phyloP scores from a whole-genome alignment of 2,113 vertebrate species.

The Phycodurus eques region DNA sequence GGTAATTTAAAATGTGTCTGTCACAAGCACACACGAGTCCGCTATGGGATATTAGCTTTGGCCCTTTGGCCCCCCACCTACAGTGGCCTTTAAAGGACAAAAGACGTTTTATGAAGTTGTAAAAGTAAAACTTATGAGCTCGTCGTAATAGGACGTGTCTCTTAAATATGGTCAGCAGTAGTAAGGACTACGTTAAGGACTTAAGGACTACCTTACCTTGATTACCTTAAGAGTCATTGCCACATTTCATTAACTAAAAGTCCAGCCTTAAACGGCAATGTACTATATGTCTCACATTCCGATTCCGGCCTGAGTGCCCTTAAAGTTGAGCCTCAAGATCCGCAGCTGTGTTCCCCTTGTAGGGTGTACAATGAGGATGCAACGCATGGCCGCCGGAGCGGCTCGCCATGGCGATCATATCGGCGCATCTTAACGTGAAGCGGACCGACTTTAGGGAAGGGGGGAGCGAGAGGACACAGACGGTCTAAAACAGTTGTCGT shows the following conservation, averaged over 20 bases:
- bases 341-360: slow-evolving; percentile 55
- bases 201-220: background rate
- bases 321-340: slow-evolving; percentile 25
- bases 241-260: background rate
- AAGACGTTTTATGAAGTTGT: background rate
- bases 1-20: background rate
- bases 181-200: background rate
- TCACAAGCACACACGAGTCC: background rate
- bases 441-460: slow-evolving; percentile 67
- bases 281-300: background rate
- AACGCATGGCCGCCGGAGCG: slow-evolving; percentile 71
- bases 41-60: background rate
- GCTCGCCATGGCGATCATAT: slow-evolving; percentile 74
- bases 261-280: background rate
- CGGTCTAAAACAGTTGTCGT: slow-evolving; percentile 53
- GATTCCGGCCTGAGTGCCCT: background rate
- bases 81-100: slow-evolving; percentile 1
- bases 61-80: background rate
- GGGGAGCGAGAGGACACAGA: slow-evolving; percentile 44
- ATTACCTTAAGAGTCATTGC: background rate
- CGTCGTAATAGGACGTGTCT: background rate
- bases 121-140: background rate
- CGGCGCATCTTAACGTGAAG: slow-evolving; percentile 71
- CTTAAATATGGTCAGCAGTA: background rate
- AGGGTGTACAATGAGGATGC: slow-evolving; percentile 66